Evolutionary conservation across 2,797 vertebrate species (phyloP).

Genomic region (Natrix natrix): DNA sequence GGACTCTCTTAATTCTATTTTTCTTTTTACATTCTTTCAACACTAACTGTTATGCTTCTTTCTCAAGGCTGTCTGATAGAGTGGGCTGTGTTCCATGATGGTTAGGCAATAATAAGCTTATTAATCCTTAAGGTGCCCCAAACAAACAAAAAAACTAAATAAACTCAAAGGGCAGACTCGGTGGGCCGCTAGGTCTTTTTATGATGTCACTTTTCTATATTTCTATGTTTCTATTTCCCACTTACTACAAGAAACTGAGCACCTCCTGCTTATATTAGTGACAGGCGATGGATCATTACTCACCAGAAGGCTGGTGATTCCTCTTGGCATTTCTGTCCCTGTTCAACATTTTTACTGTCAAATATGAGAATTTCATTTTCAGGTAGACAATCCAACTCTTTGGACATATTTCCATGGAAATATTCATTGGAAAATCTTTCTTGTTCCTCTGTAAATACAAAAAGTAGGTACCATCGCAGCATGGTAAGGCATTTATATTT

Average conservation of each 20-base stretch:
- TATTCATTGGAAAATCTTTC: not conserved
- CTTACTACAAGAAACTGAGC: not conserved
- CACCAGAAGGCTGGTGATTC: not conserved
- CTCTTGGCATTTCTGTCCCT: not conserved
- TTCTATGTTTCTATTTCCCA: not conserved
- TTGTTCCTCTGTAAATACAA: not conserved
- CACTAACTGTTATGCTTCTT: not conserved
- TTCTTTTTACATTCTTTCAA: not conserved
- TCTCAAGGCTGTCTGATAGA: not conserved
- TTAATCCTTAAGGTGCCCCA: not conserved
- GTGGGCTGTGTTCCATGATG: not conserved
- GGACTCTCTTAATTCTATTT: not conserved
- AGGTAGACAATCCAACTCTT: not conserved
- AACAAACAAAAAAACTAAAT: not conserved
- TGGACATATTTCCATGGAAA: not conserved
- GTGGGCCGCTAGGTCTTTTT: not conserved
- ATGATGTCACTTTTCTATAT: not conserved
- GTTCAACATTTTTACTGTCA: not conserved
- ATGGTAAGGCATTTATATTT: not conserved
- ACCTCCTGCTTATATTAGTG: not conserved
- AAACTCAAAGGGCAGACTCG: not conserved
- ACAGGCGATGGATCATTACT: not conserved
- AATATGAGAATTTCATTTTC: not conserved
- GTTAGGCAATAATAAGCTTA: not conserved
- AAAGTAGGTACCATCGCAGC: not conserved